Base-by-base conservation (phyloP, 2,113 vertebrate genomes). In the Peromyscus leucopus region DNA sequence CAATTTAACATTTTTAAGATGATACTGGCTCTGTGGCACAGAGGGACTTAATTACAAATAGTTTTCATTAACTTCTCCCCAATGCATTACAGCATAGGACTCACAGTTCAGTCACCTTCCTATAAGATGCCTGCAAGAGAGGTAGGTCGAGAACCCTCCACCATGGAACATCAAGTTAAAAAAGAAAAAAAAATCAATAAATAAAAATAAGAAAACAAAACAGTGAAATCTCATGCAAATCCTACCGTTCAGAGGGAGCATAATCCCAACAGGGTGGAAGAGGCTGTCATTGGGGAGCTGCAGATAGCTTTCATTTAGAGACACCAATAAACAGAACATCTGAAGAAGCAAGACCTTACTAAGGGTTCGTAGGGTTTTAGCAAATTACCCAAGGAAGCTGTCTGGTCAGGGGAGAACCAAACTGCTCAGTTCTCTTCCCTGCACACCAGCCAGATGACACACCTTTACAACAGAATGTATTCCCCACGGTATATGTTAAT, bases 401-500 rank as follows among this genome's bases (percentile, higher is more conserved):
- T 63, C 17, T 42, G 67, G 94, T 84, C 82, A 91, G 57, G 63
- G 24, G 22, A 78, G 46, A 31, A 6, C 22, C 71, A 1, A 0
- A 28, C 63, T 72, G 10, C 42, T 85, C 61, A 36, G 71, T 36
- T 42, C 4, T 51, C n/a, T 31, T 78, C 3, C 55, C 51, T 16
- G 63, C 31, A 3, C 17, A 8, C 19, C 33, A 94, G 78, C 82
- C 89, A 94, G 91, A 91, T 76, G 86, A 96, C 28, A 74, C 39
- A 87, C 57, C 91, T 87, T 61, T 0, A 16, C 2, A 16, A 89
- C 91, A 95, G 80, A 86, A 92, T 89, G 79, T 85, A 95, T 88
- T 96, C 96, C 96, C 84, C 0, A 36, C 8, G 86, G 97, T 80
- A 86, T 31, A 12, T 85, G 93, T 97, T 97, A 97, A 97, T 94